Percentiles rank a stretch among this genome's conserved stretches.
phyloP scores from a whole-genome alignment of 1,140 invertebrate species.

The Nilaparvata lugens region DNA sequence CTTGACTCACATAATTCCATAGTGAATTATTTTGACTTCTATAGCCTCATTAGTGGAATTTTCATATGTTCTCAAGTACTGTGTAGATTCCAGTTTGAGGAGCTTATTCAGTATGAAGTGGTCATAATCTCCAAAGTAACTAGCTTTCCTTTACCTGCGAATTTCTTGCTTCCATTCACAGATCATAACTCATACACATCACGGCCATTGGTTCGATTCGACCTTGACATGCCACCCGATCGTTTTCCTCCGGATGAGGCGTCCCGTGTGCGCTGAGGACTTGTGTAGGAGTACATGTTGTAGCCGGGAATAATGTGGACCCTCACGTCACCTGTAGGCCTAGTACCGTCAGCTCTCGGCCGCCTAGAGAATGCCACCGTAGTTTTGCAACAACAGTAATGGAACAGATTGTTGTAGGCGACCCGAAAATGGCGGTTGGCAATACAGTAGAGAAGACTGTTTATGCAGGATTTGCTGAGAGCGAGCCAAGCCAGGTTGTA shows the following conservation, averaged over 20 bases:
- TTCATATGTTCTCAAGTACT: no score
- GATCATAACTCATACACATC: slow-evolving; percentile 49
- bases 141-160: not conserved
- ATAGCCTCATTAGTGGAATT: no score
- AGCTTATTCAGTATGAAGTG: not conserved
- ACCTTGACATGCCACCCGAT: slow-evolving; percentile 31
- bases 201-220: slow-evolving; percentile 38
- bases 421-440: slow-evolving; percentile 58
- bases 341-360: slow-evolving; percentile 42
- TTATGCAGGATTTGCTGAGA: slow-evolving; percentile 55
- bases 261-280: slow-evolving; percentile 37
- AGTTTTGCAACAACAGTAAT: slow-evolving; percentile 77
- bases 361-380: slow-evolving; percentile 58
- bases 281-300: slow-evolving; percentile 58
- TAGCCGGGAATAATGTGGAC: slow-evolving; percentile 69
- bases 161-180: not conserved
- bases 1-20: no score
- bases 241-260: slow-evolving; percentile 25
- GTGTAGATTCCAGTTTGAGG: no score
- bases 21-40: no score
- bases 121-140: not conserved
- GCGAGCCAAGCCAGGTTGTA: slow-evolving; percentile 59
- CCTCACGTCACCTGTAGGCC: slow-evolving; percentile 53
- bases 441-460: slow-evolving; percentile 55
- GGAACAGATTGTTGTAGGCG: slow-evolving; percentile 65